Percentiles rank a stretch among this genome's conserved stretches.
These are phyloP conservation scores for Megaustenia siamemsis DNA, from an alignment of 2,888 invertebrate species.

Conservation along the genomic window DNA sequence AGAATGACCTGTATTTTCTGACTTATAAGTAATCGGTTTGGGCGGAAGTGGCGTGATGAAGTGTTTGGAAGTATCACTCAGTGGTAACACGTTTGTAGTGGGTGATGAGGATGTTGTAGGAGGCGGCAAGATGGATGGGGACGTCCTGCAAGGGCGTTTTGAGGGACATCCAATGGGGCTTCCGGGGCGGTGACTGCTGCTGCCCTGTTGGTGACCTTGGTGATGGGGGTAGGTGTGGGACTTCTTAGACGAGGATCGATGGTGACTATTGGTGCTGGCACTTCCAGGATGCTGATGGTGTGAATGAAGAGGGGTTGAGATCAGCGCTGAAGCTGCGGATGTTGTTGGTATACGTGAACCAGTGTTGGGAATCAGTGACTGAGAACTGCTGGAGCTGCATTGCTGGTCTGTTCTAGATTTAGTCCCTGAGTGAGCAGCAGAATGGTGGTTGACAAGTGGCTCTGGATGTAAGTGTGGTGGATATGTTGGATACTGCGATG, in stretches of 20 bases:
- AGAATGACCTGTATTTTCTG: background rate
- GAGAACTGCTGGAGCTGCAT: constrained; percentile 15
- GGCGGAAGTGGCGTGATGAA: background rate
- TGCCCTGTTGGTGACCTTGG: constrained; percentile 23
- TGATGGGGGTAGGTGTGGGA: constrained; percentile 1
- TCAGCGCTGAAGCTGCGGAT: constrained; percentile 15
- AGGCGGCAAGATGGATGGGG: background rate
- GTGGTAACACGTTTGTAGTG: background rate
- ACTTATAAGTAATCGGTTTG: background rate
- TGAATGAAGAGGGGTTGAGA: background rate
- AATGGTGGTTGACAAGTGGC: constrained; percentile 4
- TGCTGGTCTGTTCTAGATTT: background rate
- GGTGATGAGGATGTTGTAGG: constrained; percentile 1
- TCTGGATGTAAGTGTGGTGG: constrained; percentile 22
- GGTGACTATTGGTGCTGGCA: background rate
- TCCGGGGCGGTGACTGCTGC: background rate
- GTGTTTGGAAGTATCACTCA: background rate
- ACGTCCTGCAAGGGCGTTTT: constrained; percentile 20
- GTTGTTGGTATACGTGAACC: background rate
- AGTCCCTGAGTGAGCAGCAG: background rate
- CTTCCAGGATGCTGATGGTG: background rate
- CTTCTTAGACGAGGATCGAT: background rate
- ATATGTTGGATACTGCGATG: constrained; percentile 13
- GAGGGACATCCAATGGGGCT: background rate
- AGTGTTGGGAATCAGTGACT: background rate